phyloP scores from a whole-genome alignment of 30 jellyfish, hydroid and myxozoan genomes.

The Turritopsis rubra region DNA sequence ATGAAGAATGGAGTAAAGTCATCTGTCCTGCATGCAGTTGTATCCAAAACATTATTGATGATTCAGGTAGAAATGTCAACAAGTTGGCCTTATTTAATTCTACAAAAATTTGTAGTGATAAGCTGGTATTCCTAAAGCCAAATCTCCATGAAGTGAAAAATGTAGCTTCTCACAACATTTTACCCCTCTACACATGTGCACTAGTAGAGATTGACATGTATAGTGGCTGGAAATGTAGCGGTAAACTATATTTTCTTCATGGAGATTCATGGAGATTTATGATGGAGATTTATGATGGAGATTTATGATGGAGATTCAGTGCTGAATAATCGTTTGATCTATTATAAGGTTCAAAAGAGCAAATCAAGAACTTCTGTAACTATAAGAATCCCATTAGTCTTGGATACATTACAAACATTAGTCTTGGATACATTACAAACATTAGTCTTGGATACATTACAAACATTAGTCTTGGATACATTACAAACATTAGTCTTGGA shows the following conservation, averaged over 20 bases:
- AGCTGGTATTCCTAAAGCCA: no score
- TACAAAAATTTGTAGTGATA: no score
- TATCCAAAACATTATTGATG: constrained; percentile 34
- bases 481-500: no score
- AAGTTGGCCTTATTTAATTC: background rate
- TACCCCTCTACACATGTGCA: background rate
- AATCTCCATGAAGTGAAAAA: no score
- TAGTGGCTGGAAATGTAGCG: background rate
- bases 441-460: no score
- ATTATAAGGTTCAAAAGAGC: background rate
- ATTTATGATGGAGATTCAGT: background rate
- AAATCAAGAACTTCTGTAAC: no score
- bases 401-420: no score
- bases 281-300: background rate
- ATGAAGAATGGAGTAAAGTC: constrained; percentile 34
- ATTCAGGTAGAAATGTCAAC: constrained; percentile 32
- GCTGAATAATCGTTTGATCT: no score
- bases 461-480: no score
- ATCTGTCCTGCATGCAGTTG: constrained; percentile 53
- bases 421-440: no score
- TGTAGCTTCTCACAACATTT: no score
- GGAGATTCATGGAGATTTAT: background rate
- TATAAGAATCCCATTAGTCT: no score
- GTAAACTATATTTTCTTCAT: background rate
- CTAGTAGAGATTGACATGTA: constrained; percentile 27